Conservation (phyloP, 2,113 vertebrate species). For the Nannobrachium achirus region DNA sequence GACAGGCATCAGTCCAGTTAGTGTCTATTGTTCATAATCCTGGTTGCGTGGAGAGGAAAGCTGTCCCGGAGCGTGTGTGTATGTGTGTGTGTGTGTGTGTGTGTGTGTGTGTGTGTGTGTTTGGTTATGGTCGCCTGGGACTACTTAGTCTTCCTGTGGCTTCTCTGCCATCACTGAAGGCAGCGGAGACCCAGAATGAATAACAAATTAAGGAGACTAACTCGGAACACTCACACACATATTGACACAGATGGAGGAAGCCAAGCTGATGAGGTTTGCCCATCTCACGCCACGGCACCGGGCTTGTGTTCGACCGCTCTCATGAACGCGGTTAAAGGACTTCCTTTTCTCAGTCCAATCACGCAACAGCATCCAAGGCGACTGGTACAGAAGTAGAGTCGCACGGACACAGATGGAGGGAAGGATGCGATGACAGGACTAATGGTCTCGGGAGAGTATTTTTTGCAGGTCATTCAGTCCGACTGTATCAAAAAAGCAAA, state of each 20-base stretch:
- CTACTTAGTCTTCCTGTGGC: conserved; percentile 44
- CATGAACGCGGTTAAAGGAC: conserved; percentile 47
- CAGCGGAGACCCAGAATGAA: conserved; percentile 40
- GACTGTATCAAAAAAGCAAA: too few species aligned
- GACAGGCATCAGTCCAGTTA: too few species aligned
- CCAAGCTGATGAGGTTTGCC: conserved; percentile 32
- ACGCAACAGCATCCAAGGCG: conserved; percentile 20
- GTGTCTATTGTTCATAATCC: too few species aligned
- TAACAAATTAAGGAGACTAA: conserved; percentile 45
- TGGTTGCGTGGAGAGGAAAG: too few species aligned
- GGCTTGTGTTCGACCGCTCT: conserved; percentile 28
- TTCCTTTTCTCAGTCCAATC: conserved; percentile 53
- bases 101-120: background rate
- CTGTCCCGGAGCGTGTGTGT: background rate
- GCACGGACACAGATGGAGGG: conserved; percentile 22
- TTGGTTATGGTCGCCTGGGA: conserved; percentile 29
- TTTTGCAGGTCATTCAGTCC: too few species aligned
- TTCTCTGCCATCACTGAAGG: conserved; percentile 55
- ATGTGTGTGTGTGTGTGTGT: conserved; percentile 1
- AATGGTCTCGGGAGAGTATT: background rate
- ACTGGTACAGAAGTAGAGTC: conserved; percentile 30
- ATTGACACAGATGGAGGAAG: conserved; percentile 12
- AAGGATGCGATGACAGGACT: background rate
- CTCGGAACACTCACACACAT: conserved; percentile 32
- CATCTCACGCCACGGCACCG: conserved; percentile 40